Evolutionary conservation across 2,113 vertebrate genomes (phyloP), one percentile per base, ranked within the genome.

Genomic region (Passer domesticus): DNA sequence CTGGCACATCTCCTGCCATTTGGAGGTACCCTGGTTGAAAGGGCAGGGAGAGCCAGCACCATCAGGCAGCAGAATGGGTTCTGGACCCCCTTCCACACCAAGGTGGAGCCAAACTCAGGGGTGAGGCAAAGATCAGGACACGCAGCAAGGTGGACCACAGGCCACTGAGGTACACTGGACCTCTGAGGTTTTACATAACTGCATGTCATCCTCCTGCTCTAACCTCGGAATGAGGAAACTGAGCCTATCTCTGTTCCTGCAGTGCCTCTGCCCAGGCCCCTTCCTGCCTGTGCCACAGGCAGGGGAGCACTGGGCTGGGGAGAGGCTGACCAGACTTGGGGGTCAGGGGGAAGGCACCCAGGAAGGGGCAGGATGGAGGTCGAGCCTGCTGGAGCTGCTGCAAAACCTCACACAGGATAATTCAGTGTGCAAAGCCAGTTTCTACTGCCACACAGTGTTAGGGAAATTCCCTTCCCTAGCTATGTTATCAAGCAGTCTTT

Each of bases 331-430:
- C n/a, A 49, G 52, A n/a, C 9, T 11, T 11, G 3, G 20, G 17
- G 6, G 9, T 4, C 10, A 43, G 8, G 9, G 16, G 30, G 4
- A 35, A 69, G 41, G 30, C 11, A 13, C 33, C 16, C 50, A 37
- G 63, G 50, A 47, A 69, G 13, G 55, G 31, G 12, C 5, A 62
- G 63, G 56, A 19, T 4, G 11, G 64, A 46, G 31, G 15, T 2
- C 0, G 1, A 60, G 22, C 22, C 47, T 70, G 25, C 47, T 39
- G 69, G 37, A 84, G 31, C 24, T 35, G 66, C 39, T 0, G 1
- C 44, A 59, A 68, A 70, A 52, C n/a, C 43, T 67, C 1, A 0
- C 21, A 13, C 31, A 33, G 52, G 62, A 49, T 33, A 23, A 50
- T 19, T 28, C 1, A 18, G 47, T 1, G 0, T 15, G 35, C 20